Base-by-base conservation (phyloP, 2,888 invertebrate genomes). In the Lasioglossum malachurum region DNA sequence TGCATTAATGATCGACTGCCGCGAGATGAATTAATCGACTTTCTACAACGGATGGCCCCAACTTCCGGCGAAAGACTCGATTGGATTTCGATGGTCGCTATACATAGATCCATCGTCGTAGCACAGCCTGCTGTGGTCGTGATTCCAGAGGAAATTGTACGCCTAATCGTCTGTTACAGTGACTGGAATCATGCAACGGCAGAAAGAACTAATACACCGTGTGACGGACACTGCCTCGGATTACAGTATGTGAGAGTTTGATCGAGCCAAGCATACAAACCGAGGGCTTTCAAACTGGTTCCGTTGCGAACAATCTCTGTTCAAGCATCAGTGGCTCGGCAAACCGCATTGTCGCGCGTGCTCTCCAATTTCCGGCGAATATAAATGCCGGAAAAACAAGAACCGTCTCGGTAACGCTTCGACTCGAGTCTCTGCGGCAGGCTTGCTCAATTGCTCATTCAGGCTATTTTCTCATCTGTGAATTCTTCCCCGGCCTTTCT, bases 181-280 rank as follows among this genome's bases (percentile, higher is more conserved):
- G 79, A 88, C 89, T 49, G 91, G 92, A 84, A 81, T 93, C 86
- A 84, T 94, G 79, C 91, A 90, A 82, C 91, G 91, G 80, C 93
- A 92, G 79, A 92, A 87, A 92, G 89, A 91, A 82, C 84, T 93
- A 78, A 83, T 94, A 79, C 90, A 93, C 78, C 93, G 92, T 79
- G 90, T 92, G 76, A 93, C 92, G 84, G 91, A 93, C 75, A 91
- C 91, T 44, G 93, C 93, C 53, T 85, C 91, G 72, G 88, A 93
- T 73, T 91, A 90, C 87, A 92, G 93, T 94, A 93, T 74, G 92
- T 90, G 78, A 53, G n/a, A 80, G 57, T 80, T 80, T 53, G 27
- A 67, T 64, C n/a, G 57, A 57, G 72, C 27, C 14, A 27, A 4
- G 44, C 23, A 19, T 46, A 12, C 16, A 60, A 41, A 60, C 16